These are phyloP conservation scores for Rhagologus leucostigma DNA, from an alignment of 2,113 vertebrate genomes.

Conservation along the genomic window DNA sequence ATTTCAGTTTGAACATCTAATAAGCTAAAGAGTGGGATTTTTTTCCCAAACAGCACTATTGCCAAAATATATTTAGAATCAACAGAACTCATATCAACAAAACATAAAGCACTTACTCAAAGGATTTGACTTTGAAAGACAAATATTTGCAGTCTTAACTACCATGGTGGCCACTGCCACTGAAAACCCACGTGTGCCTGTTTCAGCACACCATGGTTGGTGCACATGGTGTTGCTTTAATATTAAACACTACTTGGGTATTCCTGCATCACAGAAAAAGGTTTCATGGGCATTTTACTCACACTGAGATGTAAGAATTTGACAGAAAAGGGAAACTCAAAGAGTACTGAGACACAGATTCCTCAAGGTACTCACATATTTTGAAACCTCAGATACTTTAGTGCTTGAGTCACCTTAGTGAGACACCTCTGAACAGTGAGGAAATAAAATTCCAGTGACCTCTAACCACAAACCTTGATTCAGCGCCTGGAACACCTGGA, in stretches of 20 bases:
- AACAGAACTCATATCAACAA: not conserved
- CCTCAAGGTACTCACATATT: not conserved
- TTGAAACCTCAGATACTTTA: not conserved
- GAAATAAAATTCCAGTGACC: not conserved
- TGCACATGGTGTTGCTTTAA: not conserved
- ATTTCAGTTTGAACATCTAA: not conserved
- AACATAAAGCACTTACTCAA: not conserved
- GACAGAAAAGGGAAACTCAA: not conserved
- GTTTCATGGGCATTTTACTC: not conserved
- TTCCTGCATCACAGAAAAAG: not conserved
- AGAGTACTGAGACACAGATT: not conserved
- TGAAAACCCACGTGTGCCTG: fast-evolving
- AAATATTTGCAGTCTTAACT: not conserved
- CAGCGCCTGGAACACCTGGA: not conserved
- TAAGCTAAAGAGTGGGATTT: not conserved
- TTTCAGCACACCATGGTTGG: not conserved
- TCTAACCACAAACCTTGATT: not conserved
- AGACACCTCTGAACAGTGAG: not conserved
- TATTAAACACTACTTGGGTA: not conserved
- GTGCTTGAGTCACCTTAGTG: not conserved
- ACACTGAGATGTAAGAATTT: not conserved
- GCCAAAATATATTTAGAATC: not conserved
- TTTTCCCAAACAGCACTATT: not conserved
- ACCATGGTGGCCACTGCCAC: not conserved
- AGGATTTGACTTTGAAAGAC: not conserved